Percentiles rank a stretch among this genome's conserved stretches.
Evolutionary conservation across 2,888 invertebrate genomes (phyloP).

Genomic region (Drosophila basisetae): DNA sequence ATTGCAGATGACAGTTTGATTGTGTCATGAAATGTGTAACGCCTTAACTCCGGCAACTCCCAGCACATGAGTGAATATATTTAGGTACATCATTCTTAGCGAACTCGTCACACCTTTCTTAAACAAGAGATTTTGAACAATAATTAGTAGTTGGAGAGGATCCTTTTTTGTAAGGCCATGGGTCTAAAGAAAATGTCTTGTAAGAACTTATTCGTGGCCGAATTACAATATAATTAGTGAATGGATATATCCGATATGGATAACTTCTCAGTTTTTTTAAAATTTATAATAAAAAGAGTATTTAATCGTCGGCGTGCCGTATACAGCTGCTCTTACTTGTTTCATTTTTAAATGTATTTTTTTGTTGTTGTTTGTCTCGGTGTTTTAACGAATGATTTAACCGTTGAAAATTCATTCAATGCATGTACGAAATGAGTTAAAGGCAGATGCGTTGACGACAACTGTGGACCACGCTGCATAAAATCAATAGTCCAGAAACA

Average conservation of each 20-base stretch:
- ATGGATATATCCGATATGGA: background rate
- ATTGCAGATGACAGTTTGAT: background rate
- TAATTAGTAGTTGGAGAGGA: background rate
- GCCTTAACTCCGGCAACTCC: background rate
- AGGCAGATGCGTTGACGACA: conserved; percentile 36
- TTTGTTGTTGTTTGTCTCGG: conserved; percentile 2
- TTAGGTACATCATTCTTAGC: background rate
- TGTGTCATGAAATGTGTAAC: background rate
- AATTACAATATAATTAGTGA: background rate
- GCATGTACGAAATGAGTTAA: conserved; percentile 57
- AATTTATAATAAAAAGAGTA: background rate
- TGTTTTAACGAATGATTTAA: conserved; percentile 49
- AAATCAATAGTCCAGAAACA: conserved; percentile 67
- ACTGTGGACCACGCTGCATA: conserved; percentile 51
- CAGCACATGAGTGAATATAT: background rate
- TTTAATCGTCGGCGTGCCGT: background rate
- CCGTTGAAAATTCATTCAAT: conserved; percentile 55
- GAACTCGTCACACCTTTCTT: background rate
- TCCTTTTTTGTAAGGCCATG: background rate
- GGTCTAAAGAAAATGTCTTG: background rate
- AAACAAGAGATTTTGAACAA: background rate
- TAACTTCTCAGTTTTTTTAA: background rate
- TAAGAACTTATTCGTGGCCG: background rate
- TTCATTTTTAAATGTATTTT: background rate
- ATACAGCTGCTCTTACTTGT: background rate